Conservation (phyloP, 2,888 invertebrate species). For the Prosopocoilus inquinatus region DNA sequence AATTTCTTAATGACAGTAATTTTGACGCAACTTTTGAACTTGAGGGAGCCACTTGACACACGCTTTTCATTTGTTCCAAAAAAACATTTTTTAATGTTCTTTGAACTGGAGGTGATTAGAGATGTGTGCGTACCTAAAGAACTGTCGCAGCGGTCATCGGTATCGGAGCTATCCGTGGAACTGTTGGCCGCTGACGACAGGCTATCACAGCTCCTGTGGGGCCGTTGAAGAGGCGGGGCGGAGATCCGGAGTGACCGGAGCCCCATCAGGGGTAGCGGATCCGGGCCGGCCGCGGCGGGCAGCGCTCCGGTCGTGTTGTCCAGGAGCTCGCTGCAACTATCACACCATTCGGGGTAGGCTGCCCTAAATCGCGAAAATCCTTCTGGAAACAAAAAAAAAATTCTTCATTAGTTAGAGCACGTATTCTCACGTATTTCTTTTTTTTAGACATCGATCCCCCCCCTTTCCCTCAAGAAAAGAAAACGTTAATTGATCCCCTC, state of each 20-base stretch:
- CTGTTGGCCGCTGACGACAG: conserved; percentile 48
- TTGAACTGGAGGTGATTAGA: too few species aligned
- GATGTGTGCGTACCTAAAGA: conserved; percentile 50
- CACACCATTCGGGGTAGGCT: conserved; percentile 89
- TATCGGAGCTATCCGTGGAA: conserved; percentile 51
- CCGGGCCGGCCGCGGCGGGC: conserved; percentile 37
- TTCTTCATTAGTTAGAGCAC: conserved; percentile 1
- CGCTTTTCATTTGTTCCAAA: too few species aligned
- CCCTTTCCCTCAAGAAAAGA: too few species aligned
- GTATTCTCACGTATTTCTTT: too few species aligned
- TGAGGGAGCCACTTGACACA: too few species aligned
- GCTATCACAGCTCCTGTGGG: conserved; percentile 45
- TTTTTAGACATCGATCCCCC: too few species aligned
- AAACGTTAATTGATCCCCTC: too few species aligned
- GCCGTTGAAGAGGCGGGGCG: conserved; percentile 39
- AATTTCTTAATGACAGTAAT: too few species aligned
- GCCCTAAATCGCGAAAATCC: conserved; percentile 82
- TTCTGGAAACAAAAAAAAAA: conserved; percentile 61
- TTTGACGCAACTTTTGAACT: too few species aligned
- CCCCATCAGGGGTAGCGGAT: conserved; percentile 46
- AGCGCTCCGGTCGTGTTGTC: conserved; percentile 36
- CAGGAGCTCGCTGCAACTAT: conserved; percentile 64
- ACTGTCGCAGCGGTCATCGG: conserved; percentile 53
- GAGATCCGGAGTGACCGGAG: conserved; percentile 46
- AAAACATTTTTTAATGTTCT: too few species aligned